A percentile compares a stretch with the other conserved stretches of the same genome.
phyloP scores from a whole-genome alignment of 2,888 invertebrate genomes.

The Cephalotes varians region DNA sequence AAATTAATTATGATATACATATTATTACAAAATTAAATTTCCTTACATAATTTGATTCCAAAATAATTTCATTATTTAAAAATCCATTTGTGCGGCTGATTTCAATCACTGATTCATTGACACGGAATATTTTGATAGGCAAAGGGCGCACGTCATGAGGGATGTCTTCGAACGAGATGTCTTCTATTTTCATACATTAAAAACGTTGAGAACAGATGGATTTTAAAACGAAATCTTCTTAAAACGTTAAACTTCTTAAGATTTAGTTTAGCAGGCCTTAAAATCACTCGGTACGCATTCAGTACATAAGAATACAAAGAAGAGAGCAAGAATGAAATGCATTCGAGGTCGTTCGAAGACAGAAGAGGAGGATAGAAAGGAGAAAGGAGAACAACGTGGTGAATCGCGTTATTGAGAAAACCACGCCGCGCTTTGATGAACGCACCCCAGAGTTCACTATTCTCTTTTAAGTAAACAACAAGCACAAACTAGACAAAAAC shows the following conservation, averaged over 20 bases:
- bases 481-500: slow-evolving; percentile 73
- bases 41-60: not conserved
- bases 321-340: slow-evolving; percentile 4
- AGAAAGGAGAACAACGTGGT: slow-evolving; percentile 37
- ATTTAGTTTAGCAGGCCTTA: not conserved
- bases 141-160: not conserved
- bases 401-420: slow-evolving; percentile 60
- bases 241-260: not conserved
- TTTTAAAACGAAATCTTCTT: not conserved
- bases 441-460: slow-evolving; percentile 80
- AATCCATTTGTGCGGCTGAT: not conserved
- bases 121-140: not conserved
- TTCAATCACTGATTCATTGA: not conserved
- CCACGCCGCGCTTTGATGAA: slow-evolving; percentile 70
- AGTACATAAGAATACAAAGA: not conserved
- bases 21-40: not conserved
- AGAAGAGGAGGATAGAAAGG: slow-evolving; percentile 32
- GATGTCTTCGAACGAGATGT: not conserved
- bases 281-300: not conserved
- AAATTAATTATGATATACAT: not conserved
- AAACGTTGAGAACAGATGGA: not conserved
- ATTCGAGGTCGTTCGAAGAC: slow-evolving; percentile 9
- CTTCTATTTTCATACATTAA: not conserved
- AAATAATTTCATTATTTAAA: not conserved
- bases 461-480: slow-evolving; percentile 72